phyloP scores from a whole-genome alignment of 2,113 vertebrate genomes.

The Eublepharis macularius region DNA sequence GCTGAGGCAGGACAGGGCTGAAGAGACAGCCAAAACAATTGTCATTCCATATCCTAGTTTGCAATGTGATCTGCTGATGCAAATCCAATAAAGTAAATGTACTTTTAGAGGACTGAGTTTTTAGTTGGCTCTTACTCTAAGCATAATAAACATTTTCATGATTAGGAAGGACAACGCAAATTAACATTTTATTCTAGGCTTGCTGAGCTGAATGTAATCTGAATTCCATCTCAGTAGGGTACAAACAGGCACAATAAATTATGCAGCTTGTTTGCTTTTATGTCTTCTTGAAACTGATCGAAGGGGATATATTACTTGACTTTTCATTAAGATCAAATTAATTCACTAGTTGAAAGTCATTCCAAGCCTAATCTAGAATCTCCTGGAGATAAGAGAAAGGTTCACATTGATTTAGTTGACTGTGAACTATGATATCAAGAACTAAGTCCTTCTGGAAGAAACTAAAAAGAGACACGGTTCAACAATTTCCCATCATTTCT shows the following conservation, averaged over 20 bases:
- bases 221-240: conserved; percentile 18
- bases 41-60: conserved; percentile 62
- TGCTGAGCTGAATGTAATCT: conserved; percentile 22
- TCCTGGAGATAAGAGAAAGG: conserved; percentile 16
- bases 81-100: background rate
- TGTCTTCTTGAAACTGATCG: conserved; percentile 4
- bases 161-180: conserved; percentile 39
- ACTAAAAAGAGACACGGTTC: background rate
- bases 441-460: background rate
- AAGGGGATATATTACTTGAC: conserved; percentile 10
- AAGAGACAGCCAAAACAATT: too few species aligned
- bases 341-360: conserved; percentile 43
- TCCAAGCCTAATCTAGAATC: conserved; percentile 45
- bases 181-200: conserved; percentile 36
- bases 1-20: background rate
- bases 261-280: conserved; percentile 27
- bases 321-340: conserved; percentile 35
- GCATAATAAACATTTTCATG: conserved; percentile 45
- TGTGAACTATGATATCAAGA: conserved; percentile 18
- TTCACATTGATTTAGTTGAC: conserved; percentile 11
- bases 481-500: background rate
- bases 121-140: background rate
- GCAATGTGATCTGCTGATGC: conserved; percentile 45
- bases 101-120: background rate
- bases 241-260: conserved; percentile 40